Percentiles rank a stretch among this genome's conserved stretches.
Conservation (phyloP, 2,113 vertebrate genomes). For the Sceloporus tristichus region DNA sequence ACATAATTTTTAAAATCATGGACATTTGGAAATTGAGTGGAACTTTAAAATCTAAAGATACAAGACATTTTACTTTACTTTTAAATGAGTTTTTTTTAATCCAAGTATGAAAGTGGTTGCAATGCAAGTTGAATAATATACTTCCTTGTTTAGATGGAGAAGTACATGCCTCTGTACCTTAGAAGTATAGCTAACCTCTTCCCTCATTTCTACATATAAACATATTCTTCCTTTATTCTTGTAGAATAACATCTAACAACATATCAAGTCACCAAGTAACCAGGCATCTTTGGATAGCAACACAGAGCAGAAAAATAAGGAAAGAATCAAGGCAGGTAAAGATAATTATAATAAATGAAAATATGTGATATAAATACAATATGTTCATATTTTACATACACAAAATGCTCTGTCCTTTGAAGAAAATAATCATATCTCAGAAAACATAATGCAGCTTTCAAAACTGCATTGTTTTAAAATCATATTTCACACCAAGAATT, state of each 20-base stretch:
- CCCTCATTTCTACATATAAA: background rate
- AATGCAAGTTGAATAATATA: background rate
- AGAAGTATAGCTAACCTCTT: background rate
- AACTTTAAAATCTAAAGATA: background rate
- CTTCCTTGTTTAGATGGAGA: no score
- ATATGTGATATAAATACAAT: conserved; percentile 9
- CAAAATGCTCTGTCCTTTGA: conserved; percentile 27
- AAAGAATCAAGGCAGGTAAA: background rate
- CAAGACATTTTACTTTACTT: background rate
- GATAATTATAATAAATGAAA: conserved; percentile 20
- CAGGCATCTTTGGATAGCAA: background rate
- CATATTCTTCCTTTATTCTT: background rate
- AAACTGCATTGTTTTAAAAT: conserved; percentile 16
- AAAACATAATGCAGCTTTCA: background rate
- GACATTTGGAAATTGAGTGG: background rate
- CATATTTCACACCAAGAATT: conserved; percentile 29
- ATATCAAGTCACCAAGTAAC: conserved; percentile 7
- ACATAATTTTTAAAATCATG: background rate
- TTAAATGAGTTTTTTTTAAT: background rate
- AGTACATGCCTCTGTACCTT: background rate
- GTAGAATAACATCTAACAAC: background rate
- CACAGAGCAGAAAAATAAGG: background rate
- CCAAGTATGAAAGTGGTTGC: background rate
- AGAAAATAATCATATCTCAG: conserved; percentile 20
- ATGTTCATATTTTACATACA: conserved; percentile 6